phyloP scores from a whole-genome alignment of 1,140 invertebrate species.

The Theocolax elegans region DNA sequence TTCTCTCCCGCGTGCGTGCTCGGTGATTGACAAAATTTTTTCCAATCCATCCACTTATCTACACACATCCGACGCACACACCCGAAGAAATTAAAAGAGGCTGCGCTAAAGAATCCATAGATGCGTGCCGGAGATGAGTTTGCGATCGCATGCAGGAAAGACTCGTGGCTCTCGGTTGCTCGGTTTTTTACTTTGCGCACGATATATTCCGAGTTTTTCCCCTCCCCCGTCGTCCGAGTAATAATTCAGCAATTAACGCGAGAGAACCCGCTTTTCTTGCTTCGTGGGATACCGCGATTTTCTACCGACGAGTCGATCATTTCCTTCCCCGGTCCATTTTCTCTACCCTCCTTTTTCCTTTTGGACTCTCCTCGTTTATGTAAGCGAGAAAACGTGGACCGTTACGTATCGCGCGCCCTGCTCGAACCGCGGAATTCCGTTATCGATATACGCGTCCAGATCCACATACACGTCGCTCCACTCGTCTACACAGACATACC shows the following conservation, averaged over 20 bases:
- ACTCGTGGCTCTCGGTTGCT: constrained; percentile 41
- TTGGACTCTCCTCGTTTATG: not conserved
- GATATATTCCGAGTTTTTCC: constrained; percentile 12
- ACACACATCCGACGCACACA: not conserved
- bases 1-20: constrained; percentile 14
- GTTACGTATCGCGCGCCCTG: not conserved
- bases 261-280: constrained; percentile 37
- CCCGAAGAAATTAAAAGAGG: not conserved
- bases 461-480: too few relatives aligned
- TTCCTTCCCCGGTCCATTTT: constrained; percentile 13
- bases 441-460: too few relatives aligned
- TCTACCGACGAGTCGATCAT: constrained; percentile 18
- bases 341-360: not conserved
- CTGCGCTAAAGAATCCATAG: not conserved
- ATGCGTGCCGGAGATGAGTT: constrained; percentile 35
- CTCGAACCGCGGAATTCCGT: constrained; percentile 8
- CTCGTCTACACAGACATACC: not conserved
- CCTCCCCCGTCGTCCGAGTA: constrained; percentile 50
- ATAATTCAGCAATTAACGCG: constrained; percentile 64
- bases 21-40: constrained; percentile 38
- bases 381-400: not conserved
- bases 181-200: not conserved
- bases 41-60: constrained; percentile 34
- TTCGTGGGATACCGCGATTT: constrained; percentile 29
- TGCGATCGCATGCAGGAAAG: constrained; percentile 62